These are phyloP conservation scores for Accipiter cooperii DNA, from an alignment of 2,113 vertebrate genomes.

Conservation along the genomic window DNA sequence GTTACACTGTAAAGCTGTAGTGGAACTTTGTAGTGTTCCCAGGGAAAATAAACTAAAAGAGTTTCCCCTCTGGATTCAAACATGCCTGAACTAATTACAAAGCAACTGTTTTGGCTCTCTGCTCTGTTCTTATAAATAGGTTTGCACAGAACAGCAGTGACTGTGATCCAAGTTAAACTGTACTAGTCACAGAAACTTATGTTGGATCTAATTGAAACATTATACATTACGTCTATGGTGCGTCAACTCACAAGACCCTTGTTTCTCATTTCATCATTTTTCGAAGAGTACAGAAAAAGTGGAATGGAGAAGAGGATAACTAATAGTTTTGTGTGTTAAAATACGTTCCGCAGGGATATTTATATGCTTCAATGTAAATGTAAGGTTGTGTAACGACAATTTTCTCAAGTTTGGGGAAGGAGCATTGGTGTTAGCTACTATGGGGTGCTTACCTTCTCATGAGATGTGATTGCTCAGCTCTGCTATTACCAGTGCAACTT, in stretches of 20 bases:
- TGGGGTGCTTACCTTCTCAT: background rate
- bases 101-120: constrained; percentile 61
- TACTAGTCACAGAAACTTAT: background rate
- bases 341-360: background rate
- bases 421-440: background rate
- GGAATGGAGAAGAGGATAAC: background rate
- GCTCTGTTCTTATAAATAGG: background rate
- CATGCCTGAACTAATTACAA: constrained; percentile 65
- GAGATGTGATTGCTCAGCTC: background rate
- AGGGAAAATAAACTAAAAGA: constrained; percentile 32
- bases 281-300: background rate
- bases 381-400: background rate
- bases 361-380: background rate
- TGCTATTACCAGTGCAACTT: background rate
- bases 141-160: background rate
- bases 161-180: background rate
- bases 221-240: fast-evolving
- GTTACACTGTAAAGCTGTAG: background rate
- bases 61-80: constrained; percentile 61
- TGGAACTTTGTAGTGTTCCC: constrained; percentile 36
- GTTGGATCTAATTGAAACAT: fast-evolving
- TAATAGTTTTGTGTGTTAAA: background rate
- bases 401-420: background rate
- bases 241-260: background rate
- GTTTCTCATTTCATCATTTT: background rate